A percentile compares a stretch with the other conserved stretches of the same genome.
Evolutionary conservation across 2,113 vertebrate genomes (phyloP).

Genomic region (Corydoras maculifer): DNA sequence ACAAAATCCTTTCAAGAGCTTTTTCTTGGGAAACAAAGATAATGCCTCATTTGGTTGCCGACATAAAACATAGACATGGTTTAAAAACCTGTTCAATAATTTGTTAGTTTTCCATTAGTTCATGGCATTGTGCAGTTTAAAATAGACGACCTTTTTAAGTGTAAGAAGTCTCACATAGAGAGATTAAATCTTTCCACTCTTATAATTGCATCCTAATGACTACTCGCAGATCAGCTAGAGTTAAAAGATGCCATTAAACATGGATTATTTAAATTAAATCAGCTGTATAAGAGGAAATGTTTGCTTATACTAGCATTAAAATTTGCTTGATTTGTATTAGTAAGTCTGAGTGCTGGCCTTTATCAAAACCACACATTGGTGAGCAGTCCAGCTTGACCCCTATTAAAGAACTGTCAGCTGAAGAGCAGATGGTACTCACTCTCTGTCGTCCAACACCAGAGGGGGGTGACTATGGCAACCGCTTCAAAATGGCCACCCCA

Average conservation of each 20-base stretch:
- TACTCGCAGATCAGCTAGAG: slow-evolving; percentile 1
- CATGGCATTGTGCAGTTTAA: slow-evolving; percentile 8
- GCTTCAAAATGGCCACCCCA: slow-evolving; percentile 57
- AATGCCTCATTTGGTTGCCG: no score
- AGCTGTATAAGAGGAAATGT: slow-evolving; percentile 11
- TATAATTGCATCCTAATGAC: slow-evolving; percentile 7
- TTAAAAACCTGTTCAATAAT: neutral
- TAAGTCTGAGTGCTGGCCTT: slow-evolving; percentile 52
- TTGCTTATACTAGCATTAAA: slow-evolving; percentile 23
- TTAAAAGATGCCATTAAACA: slow-evolving; percentile 1
- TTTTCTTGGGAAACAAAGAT: no score
- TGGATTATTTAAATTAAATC: slow-evolving; percentile 11
- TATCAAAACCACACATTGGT: slow-evolving; percentile 58
- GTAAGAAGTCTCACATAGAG: slow-evolving; percentile 16
- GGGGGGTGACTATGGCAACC: slow-evolving; percentile 64
- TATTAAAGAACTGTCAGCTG: slow-evolving; percentile 61
- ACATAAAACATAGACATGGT: neutral
- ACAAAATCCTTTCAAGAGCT: neutral
- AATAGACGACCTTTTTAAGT: neutral
- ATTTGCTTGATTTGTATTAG: slow-evolving; percentile 58
- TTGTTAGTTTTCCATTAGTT: slow-evolving; percentile 1
- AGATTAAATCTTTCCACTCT: slow-evolving; percentile 33
- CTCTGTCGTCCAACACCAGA: slow-evolving; percentile 36
- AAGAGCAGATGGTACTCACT: slow-evolving; percentile 64
- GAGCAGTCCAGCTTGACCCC: slow-evolving; percentile 65